phyloP scores from a whole-genome alignment of 1,140 invertebrate genomes.

The Tetramorium parvispinum region DNA sequence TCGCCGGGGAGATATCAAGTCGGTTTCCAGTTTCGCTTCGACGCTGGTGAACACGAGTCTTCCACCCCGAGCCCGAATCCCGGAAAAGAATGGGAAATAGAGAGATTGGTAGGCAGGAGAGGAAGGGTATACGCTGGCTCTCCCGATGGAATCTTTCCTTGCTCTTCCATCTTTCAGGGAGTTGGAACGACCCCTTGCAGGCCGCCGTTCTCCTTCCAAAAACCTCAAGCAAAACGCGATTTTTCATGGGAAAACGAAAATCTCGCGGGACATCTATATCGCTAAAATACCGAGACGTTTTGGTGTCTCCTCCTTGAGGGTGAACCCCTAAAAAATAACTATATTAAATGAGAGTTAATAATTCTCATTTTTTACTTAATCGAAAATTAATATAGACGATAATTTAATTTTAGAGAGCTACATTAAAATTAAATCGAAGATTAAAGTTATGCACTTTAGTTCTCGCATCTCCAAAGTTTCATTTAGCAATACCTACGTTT shows the following conservation, averaged over 20 bases:
- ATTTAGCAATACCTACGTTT: background rate
- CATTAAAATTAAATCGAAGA: slow-evolving; percentile 1
- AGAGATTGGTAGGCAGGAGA: slow-evolving; percentile 1
- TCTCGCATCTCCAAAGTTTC: background rate
- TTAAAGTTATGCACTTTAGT: background rate
- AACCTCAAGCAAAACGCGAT: slow-evolving; percentile 38
- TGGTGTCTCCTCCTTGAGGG: background rate
- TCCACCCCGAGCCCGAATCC: slow-evolving; percentile 20
- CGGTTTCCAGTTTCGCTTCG: slow-evolving; percentile 50
- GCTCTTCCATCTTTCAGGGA: slow-evolving; percentile 60
- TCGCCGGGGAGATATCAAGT: slow-evolving; percentile 27
- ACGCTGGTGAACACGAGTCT: slow-evolving; percentile 29
- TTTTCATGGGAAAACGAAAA: slow-evolving; percentile 37
- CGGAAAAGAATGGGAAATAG: slow-evolving; percentile 35
- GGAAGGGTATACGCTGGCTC: background rate
- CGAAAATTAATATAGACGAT: background rate
- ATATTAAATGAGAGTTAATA: background rate
- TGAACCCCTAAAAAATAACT: background rate
- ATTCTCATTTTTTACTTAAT: background rate
- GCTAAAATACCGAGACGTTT: slow-evolving; percentile 19
- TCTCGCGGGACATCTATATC: slow-evolving; percentile 4
- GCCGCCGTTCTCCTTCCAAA: slow-evolving; percentile 5
- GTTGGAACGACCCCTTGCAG: slow-evolving; percentile 54
- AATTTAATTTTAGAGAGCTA: background rate
- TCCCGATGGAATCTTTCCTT: slow-evolving; percentile 59